A percentile compares a stretch with the other conserved stretches of the same genome.
phyloP scores from a whole-genome alignment of 2,888 invertebrate species.

The Tinea trinotella region DNA sequence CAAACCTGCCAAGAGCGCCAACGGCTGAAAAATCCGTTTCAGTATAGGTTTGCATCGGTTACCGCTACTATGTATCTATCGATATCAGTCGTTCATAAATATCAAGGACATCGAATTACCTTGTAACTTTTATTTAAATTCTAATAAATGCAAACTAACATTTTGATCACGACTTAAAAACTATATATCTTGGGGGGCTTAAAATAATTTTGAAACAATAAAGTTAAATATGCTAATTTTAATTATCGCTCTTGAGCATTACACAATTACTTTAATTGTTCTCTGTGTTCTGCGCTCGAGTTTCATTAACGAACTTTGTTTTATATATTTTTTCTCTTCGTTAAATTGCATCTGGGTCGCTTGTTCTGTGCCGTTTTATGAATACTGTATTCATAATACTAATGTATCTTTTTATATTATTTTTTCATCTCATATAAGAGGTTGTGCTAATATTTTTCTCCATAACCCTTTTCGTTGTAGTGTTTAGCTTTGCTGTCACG shows the following conservation, averaged over 20 bases:
- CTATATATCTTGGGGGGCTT: too few species aligned
- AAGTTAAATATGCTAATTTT: neutral
- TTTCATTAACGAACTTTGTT: neutral
- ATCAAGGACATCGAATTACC: too few species aligned
- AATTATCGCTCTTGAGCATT: neutral
- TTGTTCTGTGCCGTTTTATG: neutral
- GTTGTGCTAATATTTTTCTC: neutral
- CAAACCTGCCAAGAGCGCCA: too few species aligned
- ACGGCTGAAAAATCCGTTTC: too few species aligned
- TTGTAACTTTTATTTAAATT: too few species aligned
- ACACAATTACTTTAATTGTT: neutral
- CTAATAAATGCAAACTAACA: too few species aligned
- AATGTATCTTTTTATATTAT: neutral
- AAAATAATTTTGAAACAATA: too few species aligned
- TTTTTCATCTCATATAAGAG: neutral
- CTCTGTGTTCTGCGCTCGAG: neutral
- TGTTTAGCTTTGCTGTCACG: constrained; percentile 9
- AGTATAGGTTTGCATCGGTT: too few species aligned
- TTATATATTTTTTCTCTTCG: neutral
- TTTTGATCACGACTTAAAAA: too few species aligned
- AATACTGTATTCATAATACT: neutral
- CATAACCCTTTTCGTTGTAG: constrained; percentile 11
- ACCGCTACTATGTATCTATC: too few species aligned
- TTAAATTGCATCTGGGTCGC: neutral
- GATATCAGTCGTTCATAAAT: too few species aligned